Percentiles rank a stretch among this genome's conserved stretches.
These are phyloP conservation scores for Actinopyga echinites DNA, from an alignment of 53 echinoderm and acorn worm genomes.

Conservation along the genomic window DNA sequence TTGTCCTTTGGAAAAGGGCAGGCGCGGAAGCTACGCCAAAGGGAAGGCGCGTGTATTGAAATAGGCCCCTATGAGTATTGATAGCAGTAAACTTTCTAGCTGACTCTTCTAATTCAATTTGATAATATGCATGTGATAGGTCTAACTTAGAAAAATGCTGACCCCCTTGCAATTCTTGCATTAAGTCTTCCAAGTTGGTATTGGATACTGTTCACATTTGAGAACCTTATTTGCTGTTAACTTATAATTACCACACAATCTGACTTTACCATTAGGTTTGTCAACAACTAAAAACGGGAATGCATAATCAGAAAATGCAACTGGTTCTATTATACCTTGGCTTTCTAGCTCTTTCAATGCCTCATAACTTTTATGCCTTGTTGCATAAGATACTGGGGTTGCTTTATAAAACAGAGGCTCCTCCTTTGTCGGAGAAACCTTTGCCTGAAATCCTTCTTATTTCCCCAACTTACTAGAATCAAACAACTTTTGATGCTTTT, in stretches of 20 bases:
- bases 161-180: slow-evolving; percentile 51
- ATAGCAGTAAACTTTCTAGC: slow-evolving; percentile 52
- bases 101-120: slow-evolving; percentile 40
- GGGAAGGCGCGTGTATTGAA: slow-evolving; percentile 44
- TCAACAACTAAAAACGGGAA: slow-evolving; percentile 55
- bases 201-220: background rate
- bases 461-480: slow-evolving; percentile 9
- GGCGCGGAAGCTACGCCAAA: slow-evolving; percentile 57
- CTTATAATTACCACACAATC: slow-evolving; percentile 59
- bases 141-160: slow-evolving; percentile 47
- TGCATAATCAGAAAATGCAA: slow-evolving; percentile 44
- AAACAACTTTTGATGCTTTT: slow-evolving; percentile 12
- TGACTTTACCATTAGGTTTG: slow-evolving; percentile 44
- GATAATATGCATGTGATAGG: slow-evolving; percentile 56
- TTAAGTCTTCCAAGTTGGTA: slow-evolving; percentile 39
- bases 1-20: slow-evolving; percentile 55
- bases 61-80: slow-evolving; percentile 58
- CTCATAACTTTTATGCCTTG: slow-evolving; percentile 23
- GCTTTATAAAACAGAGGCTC: slow-evolving; percentile 47
- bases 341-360: slow-evolving; percentile 26
- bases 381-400: slow-evolving; percentile 46
- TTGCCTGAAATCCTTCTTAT: slow-evolving; percentile 22
- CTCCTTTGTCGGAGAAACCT: slow-evolving; percentile 16
- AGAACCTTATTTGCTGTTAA: slow-evolving; percentile 54
- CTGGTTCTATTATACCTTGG: slow-evolving; percentile 39